Evolutionary conservation across 2,888 invertebrate genomes (phyloP).

Genomic region (Troglohyphantes excavatus): DNA sequence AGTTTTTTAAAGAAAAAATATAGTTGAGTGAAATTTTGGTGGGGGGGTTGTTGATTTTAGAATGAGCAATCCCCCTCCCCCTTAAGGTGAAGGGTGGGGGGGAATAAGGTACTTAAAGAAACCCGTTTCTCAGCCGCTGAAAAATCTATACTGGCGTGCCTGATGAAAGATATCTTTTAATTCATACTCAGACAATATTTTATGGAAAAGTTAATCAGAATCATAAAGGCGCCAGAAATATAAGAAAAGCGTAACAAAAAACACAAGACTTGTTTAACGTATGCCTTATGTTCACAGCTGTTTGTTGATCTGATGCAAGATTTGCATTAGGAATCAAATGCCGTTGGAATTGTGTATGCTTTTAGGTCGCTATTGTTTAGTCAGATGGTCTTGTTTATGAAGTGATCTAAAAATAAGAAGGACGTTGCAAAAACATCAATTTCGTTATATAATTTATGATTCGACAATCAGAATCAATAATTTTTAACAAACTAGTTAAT

Average conservation of each 20-base stretch:
- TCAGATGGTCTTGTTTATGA: conserved; percentile 35
- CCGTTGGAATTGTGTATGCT: neutral
- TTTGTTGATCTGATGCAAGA: neutral
- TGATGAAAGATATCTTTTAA: too few relatives aligned
- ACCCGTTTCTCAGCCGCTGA: too few relatives aligned
- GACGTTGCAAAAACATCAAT: neutral
- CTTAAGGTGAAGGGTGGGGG: too few relatives aligned
- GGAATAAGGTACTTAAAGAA: too few relatives aligned
- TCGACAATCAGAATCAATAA: too few relatives aligned
- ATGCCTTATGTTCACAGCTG: neutral
- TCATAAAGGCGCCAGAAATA: neutral
- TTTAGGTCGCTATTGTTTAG: conserved; percentile 32
- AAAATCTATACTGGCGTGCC: too few relatives aligned
- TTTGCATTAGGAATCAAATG: neutral
- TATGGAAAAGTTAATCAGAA: neutral
- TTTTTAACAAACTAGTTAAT: too few relatives aligned
- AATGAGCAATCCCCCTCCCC: too few relatives aligned
- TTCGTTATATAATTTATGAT: too few relatives aligned
- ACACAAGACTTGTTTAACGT: neutral
- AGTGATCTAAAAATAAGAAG: neutral
- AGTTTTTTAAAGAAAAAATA: too few relatives aligned
- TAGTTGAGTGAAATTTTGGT: too few relatives aligned
- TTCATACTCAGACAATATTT: neutral
- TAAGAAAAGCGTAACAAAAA: neutral
- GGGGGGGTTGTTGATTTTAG: too few relatives aligned